Evolutionary conservation across 2,888 invertebrate genomes (phyloP).

Genomic region (Cosmia trapezina): DNA sequence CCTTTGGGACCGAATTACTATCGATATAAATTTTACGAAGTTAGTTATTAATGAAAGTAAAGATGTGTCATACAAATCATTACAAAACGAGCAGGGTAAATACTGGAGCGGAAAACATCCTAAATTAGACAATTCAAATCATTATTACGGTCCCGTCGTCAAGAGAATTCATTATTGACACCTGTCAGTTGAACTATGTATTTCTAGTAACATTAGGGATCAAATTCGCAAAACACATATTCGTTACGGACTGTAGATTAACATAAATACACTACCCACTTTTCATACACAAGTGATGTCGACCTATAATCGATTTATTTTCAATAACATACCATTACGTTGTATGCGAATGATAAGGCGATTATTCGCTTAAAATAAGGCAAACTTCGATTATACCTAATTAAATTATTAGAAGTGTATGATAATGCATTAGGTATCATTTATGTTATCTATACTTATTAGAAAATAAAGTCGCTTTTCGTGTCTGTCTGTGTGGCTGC

Average conservation of each 20-base stretch:
- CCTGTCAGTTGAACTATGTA: no score
- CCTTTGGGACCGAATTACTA: neutral
- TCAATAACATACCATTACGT: conserved; percentile 6
- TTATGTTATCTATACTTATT: conserved; percentile 8
- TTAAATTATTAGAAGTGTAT: conserved; percentile 55
- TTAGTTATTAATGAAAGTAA: neutral
- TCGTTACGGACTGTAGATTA: neutral
- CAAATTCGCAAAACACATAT: no score
- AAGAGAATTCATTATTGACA: no score
- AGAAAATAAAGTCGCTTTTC: no score
- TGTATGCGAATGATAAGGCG: conserved; percentile 33
- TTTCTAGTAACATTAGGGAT: no score
- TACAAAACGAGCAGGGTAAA: neutral
- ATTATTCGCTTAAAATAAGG: conserved; percentile 43
- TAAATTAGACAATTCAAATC: neutral
- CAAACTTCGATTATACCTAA: conserved; percentile 58
- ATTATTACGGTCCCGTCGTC: no score
- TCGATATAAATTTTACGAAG: neutral
- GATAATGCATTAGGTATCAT: conserved; percentile 34
- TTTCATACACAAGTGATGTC: conserved; percentile 3
- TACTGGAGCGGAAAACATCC: conserved; percentile 6
- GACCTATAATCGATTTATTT: conserved; percentile 22
- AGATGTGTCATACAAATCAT: neutral
- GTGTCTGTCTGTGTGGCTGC: no score
- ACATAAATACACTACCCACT: conserved; percentile 17